phyloP scores from a whole-genome alignment of 1,140 invertebrate genomes.

The Patella vulgata region DNA sequence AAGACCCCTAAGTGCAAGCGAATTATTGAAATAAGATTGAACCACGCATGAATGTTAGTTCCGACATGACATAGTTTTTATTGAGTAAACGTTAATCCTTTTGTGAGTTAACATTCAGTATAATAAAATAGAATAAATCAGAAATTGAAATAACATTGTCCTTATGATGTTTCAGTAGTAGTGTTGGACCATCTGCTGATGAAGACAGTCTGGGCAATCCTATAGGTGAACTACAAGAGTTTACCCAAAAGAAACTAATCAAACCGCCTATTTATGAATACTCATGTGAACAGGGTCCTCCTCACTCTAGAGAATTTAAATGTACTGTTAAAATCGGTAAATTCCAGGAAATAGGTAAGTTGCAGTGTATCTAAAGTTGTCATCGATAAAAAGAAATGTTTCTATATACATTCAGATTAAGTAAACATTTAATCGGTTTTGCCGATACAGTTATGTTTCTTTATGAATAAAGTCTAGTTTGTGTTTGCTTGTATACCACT shows the following conservation, averaged over 20 bases:
- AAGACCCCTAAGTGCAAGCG: too few relatives aligned
- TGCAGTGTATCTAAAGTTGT: constrained; percentile 60
- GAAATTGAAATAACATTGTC: too few relatives aligned
- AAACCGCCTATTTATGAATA: constrained; percentile 93
- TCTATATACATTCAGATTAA: not conserved
- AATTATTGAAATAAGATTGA: too few relatives aligned
- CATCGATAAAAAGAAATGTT: not conserved
- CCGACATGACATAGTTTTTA: too few relatives aligned
- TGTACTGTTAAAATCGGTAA: constrained; percentile 76
- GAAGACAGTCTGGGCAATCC: constrained; percentile 75
- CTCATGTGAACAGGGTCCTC: constrained; percentile 84
- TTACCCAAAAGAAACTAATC: constrained; percentile 95
- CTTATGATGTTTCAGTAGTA: too few relatives aligned
- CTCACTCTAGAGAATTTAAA: constrained; percentile 90
- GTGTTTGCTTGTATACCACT: too few relatives aligned
- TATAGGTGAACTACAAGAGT: constrained; percentile 93
- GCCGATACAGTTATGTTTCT: not conserved
- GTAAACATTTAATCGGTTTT: not conserved
- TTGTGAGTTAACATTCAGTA: too few relatives aligned
- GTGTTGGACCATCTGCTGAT: too few relatives aligned
- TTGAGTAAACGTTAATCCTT: too few relatives aligned
- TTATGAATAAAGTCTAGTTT: too few relatives aligned
- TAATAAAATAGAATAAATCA: too few relatives aligned
- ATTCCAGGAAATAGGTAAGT: constrained; percentile 79
- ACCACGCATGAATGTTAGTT: too few relatives aligned